These are phyloP conservation scores for Sylvia borin DNA, from an alignment of 2,797 vertebrate species.

Conservation along the genomic window DNA sequence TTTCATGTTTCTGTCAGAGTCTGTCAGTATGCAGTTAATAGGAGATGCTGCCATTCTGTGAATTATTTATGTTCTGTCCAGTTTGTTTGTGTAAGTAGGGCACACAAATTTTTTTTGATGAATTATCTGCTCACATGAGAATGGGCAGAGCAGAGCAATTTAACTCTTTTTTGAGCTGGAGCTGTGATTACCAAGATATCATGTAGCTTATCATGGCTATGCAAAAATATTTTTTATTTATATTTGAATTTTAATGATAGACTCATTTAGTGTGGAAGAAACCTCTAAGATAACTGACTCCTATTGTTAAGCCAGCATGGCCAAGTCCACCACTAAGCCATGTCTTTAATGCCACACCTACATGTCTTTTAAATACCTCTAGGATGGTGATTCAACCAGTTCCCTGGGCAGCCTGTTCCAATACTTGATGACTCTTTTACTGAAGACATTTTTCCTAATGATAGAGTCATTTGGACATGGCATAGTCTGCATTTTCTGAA, in stretches of 20 bases:
- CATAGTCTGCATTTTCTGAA: neutral
- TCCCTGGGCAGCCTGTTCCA: neutral
- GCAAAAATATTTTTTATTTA: fast-evolving
- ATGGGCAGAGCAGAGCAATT: neutral
- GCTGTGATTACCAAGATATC: neutral
- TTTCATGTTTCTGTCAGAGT: neutral
- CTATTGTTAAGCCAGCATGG: neutral
- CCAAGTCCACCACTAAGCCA: neutral
- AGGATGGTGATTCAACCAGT: neutral
- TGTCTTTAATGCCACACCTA: neutral
- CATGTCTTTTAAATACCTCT: neutral
- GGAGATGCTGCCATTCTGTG: neutral
- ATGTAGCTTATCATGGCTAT: neutral
- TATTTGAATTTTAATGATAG: neutral
- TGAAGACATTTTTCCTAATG: neutral
- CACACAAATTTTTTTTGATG: neutral
- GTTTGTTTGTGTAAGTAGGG: neutral
- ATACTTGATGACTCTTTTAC: neutral
- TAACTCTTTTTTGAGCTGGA: neutral
- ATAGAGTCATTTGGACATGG: neutral
- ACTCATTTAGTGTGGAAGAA: neutral
- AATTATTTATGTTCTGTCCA: neutral
- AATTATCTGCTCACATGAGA: neutral
- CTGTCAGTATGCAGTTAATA: neutral
- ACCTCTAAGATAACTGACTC: neutral